These are phyloP conservation scores for Colletes gigas DNA, from an alignment of 1,140 invertebrate genomes.

Conservation along the genomic window DNA sequence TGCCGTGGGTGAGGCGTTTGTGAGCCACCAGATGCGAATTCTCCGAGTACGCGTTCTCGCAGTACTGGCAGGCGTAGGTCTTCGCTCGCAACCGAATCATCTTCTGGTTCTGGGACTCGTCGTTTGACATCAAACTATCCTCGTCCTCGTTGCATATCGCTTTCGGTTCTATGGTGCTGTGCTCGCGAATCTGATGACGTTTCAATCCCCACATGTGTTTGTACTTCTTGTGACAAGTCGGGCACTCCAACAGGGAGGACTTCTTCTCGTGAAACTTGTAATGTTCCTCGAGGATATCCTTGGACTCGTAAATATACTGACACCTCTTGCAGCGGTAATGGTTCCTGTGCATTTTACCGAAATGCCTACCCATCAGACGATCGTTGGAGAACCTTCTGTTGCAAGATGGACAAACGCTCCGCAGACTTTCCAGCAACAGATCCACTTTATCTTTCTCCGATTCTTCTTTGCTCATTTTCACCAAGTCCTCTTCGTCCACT, in stretches of 20 bases:
- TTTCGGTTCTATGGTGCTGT: background rate
- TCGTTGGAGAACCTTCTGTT: conserved; percentile 76
- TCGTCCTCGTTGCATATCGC: background rate
- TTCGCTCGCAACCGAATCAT: background rate
- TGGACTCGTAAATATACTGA: conserved; percentile 66
- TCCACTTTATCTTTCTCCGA: background rate
- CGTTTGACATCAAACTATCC: background rate
- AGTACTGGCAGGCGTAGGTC: conserved; percentile 14
- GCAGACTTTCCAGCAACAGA: background rate
- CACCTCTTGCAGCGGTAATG: conserved; percentile 76
- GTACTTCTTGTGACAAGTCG: conserved; percentile 78
- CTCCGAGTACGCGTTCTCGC: conserved; percentile 21
- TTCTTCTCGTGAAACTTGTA: conserved; percentile 56
- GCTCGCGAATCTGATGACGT: conserved; percentile 77
- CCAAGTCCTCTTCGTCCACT: background rate
- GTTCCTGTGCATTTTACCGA: conserved; percentile 72
- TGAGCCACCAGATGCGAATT: conserved; percentile 4
- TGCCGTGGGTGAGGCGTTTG: background rate
- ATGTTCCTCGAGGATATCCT: conserved; percentile 50
- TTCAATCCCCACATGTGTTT: conserved; percentile 79
- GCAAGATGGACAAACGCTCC: conserved; percentile 73
- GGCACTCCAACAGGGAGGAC: conserved; percentile 53
- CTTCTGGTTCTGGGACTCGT: conserved; percentile 1
- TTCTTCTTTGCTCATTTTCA: too few relatives aligned
- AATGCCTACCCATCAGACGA: conserved; percentile 75